phyloP scores from a whole-genome alignment of 2,113 vertebrate genomes.

The Eublepharis macularius region DNA sequence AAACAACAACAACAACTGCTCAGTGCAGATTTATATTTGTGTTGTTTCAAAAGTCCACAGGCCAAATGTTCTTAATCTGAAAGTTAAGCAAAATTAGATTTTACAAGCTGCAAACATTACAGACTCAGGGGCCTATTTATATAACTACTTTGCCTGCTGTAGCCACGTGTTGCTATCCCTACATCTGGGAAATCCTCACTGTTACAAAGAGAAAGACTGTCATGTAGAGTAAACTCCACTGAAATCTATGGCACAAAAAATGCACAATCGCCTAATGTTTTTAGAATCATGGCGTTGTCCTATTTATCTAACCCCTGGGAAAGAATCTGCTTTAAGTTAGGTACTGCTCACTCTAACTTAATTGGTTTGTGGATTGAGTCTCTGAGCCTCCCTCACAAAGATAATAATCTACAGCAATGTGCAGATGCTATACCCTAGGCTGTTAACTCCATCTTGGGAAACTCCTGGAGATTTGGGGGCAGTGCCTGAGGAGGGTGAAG shows the following conservation, averaged over 20 bases:
- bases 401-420: neutral
- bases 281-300: neutral
- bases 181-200: neutral
- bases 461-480: too few relatives aligned
- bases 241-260: neutral
- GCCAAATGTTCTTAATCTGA: constrained; percentile 3
- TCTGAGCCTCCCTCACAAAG: neutral
- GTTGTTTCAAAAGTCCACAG: neutral
- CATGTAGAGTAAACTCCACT: neutral
- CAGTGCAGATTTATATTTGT: neutral
- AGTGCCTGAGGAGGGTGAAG: too few relatives aligned
- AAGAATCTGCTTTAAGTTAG: neutral
- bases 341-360: neutral
- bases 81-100: neutral
- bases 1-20: neutral
- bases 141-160: neutral
- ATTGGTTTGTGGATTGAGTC: neutral
- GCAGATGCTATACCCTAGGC: neutral
- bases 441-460: too few relatives aligned
- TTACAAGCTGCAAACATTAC: neutral
- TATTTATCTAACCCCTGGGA: neutral
- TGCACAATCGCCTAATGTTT: neutral
- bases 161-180: neutral
- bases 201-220: neutral
- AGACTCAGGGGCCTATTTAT: constrained; percentile 26